Evolutionary conservation across 1,140 invertebrate species (phyloP).

Genomic region (Drosophila sp.): DNA sequence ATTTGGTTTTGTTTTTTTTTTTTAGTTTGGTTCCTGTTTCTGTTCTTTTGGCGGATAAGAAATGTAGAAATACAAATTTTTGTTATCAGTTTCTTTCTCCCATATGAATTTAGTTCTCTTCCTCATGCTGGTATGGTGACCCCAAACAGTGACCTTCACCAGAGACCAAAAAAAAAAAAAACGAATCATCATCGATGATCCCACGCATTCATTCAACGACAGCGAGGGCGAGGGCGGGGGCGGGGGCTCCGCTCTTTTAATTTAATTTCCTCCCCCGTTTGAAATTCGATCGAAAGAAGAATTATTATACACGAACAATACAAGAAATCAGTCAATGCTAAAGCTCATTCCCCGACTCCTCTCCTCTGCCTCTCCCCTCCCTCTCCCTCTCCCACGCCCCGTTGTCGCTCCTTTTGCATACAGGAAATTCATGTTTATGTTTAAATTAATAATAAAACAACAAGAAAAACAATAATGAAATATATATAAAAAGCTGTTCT

Average conservation of each 20-base stretch:
- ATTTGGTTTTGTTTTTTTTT: no score
- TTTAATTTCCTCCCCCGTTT: conserved; percentile 35
- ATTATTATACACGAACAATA: conserved; percentile 46
- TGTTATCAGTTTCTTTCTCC: no score
- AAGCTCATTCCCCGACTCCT: conserved; percentile 11
- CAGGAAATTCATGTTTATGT: conserved; percentile 82
- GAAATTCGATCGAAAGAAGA: conserved; percentile 76
- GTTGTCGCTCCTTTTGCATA: conserved; percentile 59
- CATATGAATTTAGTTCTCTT: no score
- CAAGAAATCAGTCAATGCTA: conserved; percentile 64
- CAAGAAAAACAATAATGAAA: conserved; percentile 25
- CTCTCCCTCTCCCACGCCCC: no score
- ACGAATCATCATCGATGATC: conserved; percentile 65
- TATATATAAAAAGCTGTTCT: conserved; percentile 14
- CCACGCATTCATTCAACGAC: conserved; percentile 53
- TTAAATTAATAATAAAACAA: conserved; percentile 75
- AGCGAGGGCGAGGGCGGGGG: conserved; percentile 4
- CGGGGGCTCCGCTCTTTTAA: conserved; percentile 22
- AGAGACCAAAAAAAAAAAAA: background rate
- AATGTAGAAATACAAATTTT: no score
- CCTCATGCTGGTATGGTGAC: background rate
- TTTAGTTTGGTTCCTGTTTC: no score
- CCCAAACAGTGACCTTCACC: conserved; percentile 32
- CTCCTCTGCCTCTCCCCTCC: background rate
- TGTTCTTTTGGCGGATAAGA: no score